Percentiles rank a stretch among this genome's conserved stretches.
Evolutionary conservation across 2,113 vertebrate genomes (phyloP).

Genomic region (Cyanoramphus novaezelandiae): DNA sequence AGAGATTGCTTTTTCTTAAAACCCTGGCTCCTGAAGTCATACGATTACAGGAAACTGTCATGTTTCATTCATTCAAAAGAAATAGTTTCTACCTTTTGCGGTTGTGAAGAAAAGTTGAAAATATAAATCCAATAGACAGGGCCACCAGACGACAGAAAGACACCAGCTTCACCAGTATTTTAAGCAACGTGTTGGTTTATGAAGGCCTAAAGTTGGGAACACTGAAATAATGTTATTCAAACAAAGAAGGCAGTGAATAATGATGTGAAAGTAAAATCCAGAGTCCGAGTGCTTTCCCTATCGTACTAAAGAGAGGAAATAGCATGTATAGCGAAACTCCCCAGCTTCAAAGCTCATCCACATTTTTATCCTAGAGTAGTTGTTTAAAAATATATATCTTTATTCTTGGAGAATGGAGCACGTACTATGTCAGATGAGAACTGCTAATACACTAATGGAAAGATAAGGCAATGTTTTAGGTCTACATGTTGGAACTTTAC

Average conservation of each 20-base stretch:
- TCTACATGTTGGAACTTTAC: constrained; percentile 68
- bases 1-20: constrained; percentile 14
- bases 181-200: neutral
- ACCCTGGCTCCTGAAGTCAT: neutral
- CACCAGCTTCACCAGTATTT: neutral
- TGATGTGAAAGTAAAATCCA: constrained; percentile 43
- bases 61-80: neutral
- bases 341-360: constrained; percentile 3
- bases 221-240: constrained; percentile 3
- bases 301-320: constrained; percentile 7
- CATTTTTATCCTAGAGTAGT: constrained; percentile 29
- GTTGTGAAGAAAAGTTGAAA: constrained; percentile 35
- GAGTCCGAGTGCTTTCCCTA: neutral
- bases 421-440: constrained; percentile 56
- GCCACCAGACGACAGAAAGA: neutral
- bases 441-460: constrained; percentile 65
- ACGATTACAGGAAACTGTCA: constrained; percentile 19
- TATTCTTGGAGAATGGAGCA: constrained; percentile 27
- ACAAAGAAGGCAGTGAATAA: constrained; percentile 40
- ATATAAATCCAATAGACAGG: neutral
- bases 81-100: neutral
- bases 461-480: constrained; percentile 73
- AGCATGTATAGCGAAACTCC: neutral
- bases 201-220: neutral
- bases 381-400: constrained; percentile 33